Conservation (phyloP, 2,888 invertebrate species). For the Gymnoscelis rufifasciata region DNA sequence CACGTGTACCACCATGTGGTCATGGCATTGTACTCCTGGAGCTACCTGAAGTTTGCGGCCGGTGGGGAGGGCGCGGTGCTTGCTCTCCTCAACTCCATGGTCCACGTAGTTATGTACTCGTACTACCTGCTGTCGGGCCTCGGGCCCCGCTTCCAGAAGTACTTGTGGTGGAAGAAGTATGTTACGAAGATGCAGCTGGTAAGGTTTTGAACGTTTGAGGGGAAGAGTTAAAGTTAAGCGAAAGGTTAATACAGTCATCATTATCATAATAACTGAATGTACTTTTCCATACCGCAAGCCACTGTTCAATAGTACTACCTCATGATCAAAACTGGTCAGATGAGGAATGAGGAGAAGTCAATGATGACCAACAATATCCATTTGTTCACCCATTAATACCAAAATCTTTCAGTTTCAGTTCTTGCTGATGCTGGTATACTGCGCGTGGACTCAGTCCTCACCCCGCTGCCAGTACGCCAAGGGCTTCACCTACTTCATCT, state of each 20-base stretch:
- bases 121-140: constrained; percentile 89
- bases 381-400: background rate
- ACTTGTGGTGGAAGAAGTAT: constrained; percentile 93
- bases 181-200: constrained; percentile 90
- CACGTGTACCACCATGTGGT: constrained; percentile 94
- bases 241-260: too few relatives aligned
- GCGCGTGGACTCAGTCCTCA: constrained; percentile 74
- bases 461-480: constrained; percentile 82
- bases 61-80: constrained; percentile 88
- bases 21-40: constrained; percentile 89
- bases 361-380: too few relatives aligned
- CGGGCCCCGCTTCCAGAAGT: constrained; percentile 87
- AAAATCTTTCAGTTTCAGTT: constrained; percentile 80
- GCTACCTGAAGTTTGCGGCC: constrained; percentile 87
- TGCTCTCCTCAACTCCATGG: constrained; percentile 85
- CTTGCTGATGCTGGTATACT: constrained; percentile 81
- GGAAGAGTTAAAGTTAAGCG: too few relatives aligned
- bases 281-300: too few relatives aligned
- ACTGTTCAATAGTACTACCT: too few relatives aligned
- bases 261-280: too few relatives aligned
- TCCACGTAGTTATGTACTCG: constrained; percentile 90
- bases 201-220: constrained; percentile 30
- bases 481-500: constrained; percentile 74
- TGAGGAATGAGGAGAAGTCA: too few relatives aligned
- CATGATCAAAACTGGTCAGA: too few relatives aligned